Conservation (phyloP, 1,140 invertebrate genomes). For the Venturia canescens region DNA sequence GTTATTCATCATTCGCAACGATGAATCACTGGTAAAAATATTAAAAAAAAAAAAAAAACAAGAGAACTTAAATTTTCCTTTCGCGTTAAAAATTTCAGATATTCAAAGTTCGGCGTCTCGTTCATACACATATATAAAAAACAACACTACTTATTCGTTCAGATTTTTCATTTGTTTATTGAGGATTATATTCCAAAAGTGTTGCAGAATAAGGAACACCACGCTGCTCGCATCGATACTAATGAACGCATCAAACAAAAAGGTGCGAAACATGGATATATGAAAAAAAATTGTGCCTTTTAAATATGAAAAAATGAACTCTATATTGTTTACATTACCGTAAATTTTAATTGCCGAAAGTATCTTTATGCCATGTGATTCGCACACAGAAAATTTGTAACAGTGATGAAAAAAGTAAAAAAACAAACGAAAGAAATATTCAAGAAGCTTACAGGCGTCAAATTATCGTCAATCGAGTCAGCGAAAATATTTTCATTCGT, state of each 20-base stretch:
- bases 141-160: too few relatives aligned
- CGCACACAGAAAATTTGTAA: constrained; percentile 27
- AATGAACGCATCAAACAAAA: not conserved
- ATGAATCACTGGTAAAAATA: too few relatives aligned
- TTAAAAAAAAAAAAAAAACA: not conserved
- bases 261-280: constrained; percentile 26
- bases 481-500: constrained; percentile 1
- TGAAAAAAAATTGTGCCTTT: constrained; percentile 64
- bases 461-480: not conserved
- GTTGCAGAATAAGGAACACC: too few relatives aligned
- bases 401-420: constrained; percentile 5
- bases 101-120: not conserved
- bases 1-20: too few relatives aligned
- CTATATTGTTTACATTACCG: constrained; percentile 52
- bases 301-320: constrained; percentile 49
- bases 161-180: too few relatives aligned
- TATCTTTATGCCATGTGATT: constrained; percentile 6
- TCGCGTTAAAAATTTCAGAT: not conserved
- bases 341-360: constrained; percentile 6
- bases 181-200: too few relatives aligned
- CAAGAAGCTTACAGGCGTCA: not conserved
- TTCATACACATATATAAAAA: too few relatives aligned
- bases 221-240: not conserved
- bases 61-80: constrained; percentile 15
- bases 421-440: not conserved